Conservation (phyloP, 2,888 invertebrate genomes). For the Drosophila fungiperda region DNA sequence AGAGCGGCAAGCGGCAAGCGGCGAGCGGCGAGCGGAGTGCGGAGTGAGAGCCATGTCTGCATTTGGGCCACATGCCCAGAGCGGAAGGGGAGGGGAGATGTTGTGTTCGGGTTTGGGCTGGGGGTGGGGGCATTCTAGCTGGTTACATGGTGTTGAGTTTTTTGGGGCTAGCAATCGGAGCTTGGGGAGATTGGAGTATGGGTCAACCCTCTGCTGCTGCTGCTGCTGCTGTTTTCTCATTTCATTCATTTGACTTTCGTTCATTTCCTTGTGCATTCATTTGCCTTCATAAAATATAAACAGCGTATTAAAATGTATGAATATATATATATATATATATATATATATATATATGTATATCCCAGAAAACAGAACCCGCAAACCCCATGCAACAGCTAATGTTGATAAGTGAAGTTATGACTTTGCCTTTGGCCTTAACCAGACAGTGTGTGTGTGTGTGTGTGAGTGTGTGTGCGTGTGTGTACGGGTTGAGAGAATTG, state of each 20-base stretch:
- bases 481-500: neutral
- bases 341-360: constrained; percentile 72
- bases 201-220: constrained; percentile 10
- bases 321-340: constrained; percentile 29
- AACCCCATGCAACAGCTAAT: constrained; percentile 70
- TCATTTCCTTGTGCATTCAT: constrained; percentile 81
- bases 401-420: constrained; percentile 83
- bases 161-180: constrained; percentile 44
- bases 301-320: constrained; percentile 83
- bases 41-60: constrained; percentile 42
- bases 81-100: neutral
- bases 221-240: constrained; percentile 39
- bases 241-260: constrained; percentile 68
- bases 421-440: constrained; percentile 70
- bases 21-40: neutral
- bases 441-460: constrained; percentile 36
- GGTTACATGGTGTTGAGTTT: constrained; percentile 77
- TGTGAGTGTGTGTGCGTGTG: neutral
- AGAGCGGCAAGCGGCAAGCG: constrained; percentile 3
- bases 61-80: constrained; percentile 40
- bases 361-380: constrained; percentile 50
- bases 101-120: too few relatives aligned
- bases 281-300: constrained; percentile 83
- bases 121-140: constrained; percentile 18
- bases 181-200: constrained; percentile 1